Evolutionary conservation across 2,797 vertebrate genomes (phyloP), one percentile per base, ranked within the genome.

Genomic region (Artibeus lituratus): DNA sequence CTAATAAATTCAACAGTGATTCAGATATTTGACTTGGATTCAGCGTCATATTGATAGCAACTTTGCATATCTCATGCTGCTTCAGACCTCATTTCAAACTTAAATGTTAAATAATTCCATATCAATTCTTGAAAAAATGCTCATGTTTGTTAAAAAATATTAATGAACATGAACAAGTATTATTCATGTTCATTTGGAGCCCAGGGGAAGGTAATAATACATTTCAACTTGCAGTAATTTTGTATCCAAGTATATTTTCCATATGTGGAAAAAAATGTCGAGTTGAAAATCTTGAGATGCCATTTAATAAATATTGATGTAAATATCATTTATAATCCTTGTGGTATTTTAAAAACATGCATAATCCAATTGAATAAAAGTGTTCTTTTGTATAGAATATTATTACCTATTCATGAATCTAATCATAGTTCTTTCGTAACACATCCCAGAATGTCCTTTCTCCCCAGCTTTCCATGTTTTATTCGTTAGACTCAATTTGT

Each of bases 401-500:
- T 7, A 81, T 87, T 89, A 90, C 90, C 11, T 83, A 89, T 93
- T 83, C 67, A 85, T 49, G 32, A 87, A 94, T 91, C 69, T 97
- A 96, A 90, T 94, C 77, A 95, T 7, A 8, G 7, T 7, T 92
- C 16, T 96, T 96, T 88, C n/a, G 57, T 92, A 82, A 74, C 21
- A 94, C 62, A 86, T 4, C 15, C 14, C 89, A 76, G 4, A 32
- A 96, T 18, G 18, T 89, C 44, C 59, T 96, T 95, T 69, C 59
- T 29, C 90, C 96, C 4, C 10, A 86, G 70, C 51, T 92, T 44
- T 62, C 78, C 90, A 87, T 91, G 35, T 87, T 98, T 95, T 96
- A 94, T 97, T 98, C 82, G 29, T 95, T 89, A 91, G 74, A 39
- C 12, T 81, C 16, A 14, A 80, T 87, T 86, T 96, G 85, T 73